phyloP scores from a whole-genome alignment of 1,140 invertebrate species.

The Diabrotica undecimpunctata region DNA sequence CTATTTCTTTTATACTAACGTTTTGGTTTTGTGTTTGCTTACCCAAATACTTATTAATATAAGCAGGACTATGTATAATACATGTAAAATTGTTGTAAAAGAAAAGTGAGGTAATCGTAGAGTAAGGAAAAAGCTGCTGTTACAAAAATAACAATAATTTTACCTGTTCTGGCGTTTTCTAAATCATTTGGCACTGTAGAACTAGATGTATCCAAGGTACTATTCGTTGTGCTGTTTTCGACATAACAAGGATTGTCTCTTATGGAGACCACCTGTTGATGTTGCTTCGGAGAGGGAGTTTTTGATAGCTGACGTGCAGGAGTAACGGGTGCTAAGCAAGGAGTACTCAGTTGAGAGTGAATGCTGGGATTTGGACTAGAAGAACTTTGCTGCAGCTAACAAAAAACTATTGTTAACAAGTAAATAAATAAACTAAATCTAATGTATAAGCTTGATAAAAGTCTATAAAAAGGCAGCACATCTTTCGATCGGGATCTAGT shows the following conservation, averaged over 20 bases:
- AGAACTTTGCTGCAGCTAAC: slow-evolving; percentile 21
- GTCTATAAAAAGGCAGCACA: not conserved
- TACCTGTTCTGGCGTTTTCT: slow-evolving; percentile 22
- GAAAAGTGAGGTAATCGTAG: too few relatives aligned
- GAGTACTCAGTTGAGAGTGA: slow-evolving; percentile 7
- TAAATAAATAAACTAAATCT: not conserved
- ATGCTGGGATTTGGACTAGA: slow-evolving; percentile 19
- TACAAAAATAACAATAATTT: not conserved
- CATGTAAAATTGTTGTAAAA: too few relatives aligned
- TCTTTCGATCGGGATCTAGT: too few relatives aligned
- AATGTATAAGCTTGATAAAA: not conserved
- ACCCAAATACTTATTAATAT: too few relatives aligned
- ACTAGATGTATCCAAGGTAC: slow-evolving; percentile 17
- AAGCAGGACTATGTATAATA: too few relatives aligned
- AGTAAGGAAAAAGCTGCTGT: too few relatives aligned
- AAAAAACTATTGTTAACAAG: not conserved
- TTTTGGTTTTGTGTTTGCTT: too few relatives aligned
- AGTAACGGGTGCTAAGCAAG: slow-evolving; percentile 1
- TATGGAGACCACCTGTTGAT: slow-evolving; percentile 27
- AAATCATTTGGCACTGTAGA: slow-evolving; percentile 22
- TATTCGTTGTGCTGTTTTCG: slow-evolving; percentile 27
- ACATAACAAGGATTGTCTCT: slow-evolving; percentile 33
- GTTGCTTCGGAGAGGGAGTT: not conserved
- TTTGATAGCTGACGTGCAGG: slow-evolving; percentile 9
- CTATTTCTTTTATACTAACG: too few relatives aligned